phyloP scores from a whole-genome alignment of 2,113 vertebrate species.

The Meleagris gallopavo region DNA sequence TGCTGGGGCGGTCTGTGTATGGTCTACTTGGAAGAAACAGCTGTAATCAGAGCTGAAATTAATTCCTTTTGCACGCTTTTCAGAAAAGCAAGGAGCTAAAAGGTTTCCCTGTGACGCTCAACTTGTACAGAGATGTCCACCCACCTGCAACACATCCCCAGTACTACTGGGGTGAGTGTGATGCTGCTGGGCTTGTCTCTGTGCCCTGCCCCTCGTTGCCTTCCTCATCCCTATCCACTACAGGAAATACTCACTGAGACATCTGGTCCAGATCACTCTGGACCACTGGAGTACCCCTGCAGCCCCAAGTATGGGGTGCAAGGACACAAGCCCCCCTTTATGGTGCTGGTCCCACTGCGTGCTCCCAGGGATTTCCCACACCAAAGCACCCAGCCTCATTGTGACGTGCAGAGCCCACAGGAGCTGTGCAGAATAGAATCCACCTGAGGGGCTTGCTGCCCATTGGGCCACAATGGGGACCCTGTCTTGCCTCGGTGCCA shows the following conservation, averaged over 20 bases:
- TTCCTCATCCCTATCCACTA: not conserved
- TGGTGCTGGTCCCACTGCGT: not conserved
- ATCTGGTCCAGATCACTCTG: not conserved
- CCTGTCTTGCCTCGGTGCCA: conserved; percentile 69
- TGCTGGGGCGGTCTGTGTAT: not conserved
- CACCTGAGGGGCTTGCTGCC: conserved; percentile 52
- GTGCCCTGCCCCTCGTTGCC: not conserved
- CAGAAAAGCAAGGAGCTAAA: not conserved
- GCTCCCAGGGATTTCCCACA: not conserved
- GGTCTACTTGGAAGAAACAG: not conserved
- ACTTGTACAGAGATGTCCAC: not conserved
- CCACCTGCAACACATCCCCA: fast-evolving
- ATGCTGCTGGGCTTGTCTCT: not conserved
- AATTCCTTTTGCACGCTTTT: not conserved
- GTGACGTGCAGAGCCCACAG: not conserved
- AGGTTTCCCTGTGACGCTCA: not conserved
- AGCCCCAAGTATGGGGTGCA: not conserved
- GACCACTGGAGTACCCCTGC: fast-evolving
- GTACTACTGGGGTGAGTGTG: not conserved
- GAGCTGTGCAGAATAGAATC: conserved; percentile 75
- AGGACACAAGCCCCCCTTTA: not conserved
- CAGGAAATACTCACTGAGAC: not conserved
- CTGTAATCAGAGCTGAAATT: not conserved
- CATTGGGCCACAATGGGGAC: conserved; percentile 70
- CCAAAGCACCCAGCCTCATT: not conserved